phyloP scores from a whole-genome alignment of 2,797 vertebrate genomes.

The Tokudaia tokunoshimensis region DNA sequence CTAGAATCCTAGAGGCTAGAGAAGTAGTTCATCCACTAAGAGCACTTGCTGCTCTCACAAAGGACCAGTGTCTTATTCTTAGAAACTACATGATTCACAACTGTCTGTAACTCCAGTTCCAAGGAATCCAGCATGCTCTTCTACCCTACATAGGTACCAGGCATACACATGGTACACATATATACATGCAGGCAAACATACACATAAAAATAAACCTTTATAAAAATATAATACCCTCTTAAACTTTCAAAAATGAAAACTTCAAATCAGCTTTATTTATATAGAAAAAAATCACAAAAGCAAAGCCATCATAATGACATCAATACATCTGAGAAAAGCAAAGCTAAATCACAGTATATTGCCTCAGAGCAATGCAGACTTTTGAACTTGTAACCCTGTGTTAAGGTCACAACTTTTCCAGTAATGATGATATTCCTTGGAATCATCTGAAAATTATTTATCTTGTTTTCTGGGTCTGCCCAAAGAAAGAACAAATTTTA shows the following conservation, averaged over 20 bases:
- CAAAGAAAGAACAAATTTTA: conserved; percentile 45
- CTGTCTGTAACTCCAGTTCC: neutral
- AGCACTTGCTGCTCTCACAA: neutral
- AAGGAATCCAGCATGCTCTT: neutral
- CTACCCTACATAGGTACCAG: neutral
- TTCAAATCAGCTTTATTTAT: conserved; percentile 34
- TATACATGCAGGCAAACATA: neutral
- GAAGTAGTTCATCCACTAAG: neutral
- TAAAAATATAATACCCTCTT: neutral
- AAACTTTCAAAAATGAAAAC: conserved; percentile 36
- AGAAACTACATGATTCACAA: neutral
- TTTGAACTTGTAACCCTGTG: conserved; percentile 44
- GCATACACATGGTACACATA: too few relatives aligned
- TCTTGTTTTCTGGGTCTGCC: conserved; percentile 43
- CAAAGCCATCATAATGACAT: neutral
- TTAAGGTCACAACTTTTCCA: conserved; percentile 24
- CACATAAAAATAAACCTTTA: neutral
- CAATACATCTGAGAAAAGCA: neutral
- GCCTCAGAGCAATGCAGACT: neutral
- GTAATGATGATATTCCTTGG: conserved; percentile 34
- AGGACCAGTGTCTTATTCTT: neutral
- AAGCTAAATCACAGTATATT: neutral
- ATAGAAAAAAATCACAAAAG: neutral
- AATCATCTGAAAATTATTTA: conserved; percentile 44
- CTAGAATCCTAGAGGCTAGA: neutral